A percentile compares a stretch with the other conserved stretches of the same genome.
phyloP scores from a whole-genome alignment of 2,797 vertebrate species.

The Hapalemur alaotrensis region DNA sequence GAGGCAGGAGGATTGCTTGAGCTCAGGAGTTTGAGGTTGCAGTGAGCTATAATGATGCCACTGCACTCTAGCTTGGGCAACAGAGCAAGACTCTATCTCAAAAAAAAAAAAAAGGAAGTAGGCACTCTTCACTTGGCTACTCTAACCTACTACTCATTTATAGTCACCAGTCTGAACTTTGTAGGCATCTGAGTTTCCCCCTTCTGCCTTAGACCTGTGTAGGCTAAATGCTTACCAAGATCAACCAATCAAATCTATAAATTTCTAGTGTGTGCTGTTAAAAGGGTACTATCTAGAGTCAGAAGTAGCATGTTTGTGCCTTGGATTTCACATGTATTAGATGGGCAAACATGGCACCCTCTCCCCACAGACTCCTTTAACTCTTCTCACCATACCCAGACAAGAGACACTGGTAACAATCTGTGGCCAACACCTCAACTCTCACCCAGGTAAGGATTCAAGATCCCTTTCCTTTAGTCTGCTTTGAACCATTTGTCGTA shows the following conservation, averaged over 20 bases:
- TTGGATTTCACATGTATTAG: background rate
- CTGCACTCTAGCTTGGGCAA: too few relatives aligned
- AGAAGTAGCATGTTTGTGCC: background rate
- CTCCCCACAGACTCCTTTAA: background rate
- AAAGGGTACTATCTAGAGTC: background rate
- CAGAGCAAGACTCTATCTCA: too few relatives aligned
- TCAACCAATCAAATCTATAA: background rate
- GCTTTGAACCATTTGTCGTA: background rate
- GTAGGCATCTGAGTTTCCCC: background rate
- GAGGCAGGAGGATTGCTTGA: too few relatives aligned
- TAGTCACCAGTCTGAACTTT: background rate
- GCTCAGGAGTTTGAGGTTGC: too few relatives aligned
- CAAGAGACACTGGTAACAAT: background rate
- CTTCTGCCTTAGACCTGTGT: background rate
- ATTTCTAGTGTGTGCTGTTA: background rate
- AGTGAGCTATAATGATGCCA: too few relatives aligned
- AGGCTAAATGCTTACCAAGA: background rate
- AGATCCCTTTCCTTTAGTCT: background rate
- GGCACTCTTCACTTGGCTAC: background rate
- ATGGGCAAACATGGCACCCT: background rate
- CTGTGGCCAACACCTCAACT: background rate
- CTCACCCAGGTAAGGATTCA: background rate
- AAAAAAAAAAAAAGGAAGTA: background rate
- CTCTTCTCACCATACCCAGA: background rate
- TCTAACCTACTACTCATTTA: background rate